Evolutionary conservation across 2,888 invertebrate species (phyloP).

Genomic region (Clepsis dumicolana): DNA sequence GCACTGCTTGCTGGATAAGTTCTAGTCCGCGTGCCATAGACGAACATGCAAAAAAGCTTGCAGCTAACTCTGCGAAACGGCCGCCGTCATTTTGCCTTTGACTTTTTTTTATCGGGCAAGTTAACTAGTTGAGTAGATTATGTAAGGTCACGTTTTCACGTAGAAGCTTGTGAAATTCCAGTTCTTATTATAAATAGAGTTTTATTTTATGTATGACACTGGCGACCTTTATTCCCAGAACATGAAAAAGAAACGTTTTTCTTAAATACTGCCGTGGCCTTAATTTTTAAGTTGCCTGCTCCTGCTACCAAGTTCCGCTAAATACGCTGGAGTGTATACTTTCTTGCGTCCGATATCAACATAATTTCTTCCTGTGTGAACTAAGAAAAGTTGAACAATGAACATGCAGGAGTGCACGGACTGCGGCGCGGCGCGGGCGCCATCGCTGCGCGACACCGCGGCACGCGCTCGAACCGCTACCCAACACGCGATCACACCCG

Average conservation of each 20-base stretch:
- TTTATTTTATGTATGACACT: too few relatives aligned
- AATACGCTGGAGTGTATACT: too few relatives aligned
- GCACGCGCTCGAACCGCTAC: conserved; percentile 30
- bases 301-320: too few relatives aligned
- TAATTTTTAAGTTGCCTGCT: too few relatives aligned
- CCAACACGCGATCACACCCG: conserved; percentile 39
- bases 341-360: too few relatives aligned
- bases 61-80: neutral
- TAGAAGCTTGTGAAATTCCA: too few relatives aligned
- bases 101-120: neutral
- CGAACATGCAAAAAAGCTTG: conserved; percentile 13
- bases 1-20: conserved; percentile 29
- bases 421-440: conserved; percentile 30
- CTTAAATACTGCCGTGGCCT: too few relatives aligned
- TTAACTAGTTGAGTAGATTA: neutral
- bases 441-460: conserved; percentile 38
- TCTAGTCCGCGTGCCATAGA: conserved; percentile 13
- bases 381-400: neutral
- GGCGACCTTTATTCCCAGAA: too few relatives aligned
- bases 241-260: too few relatives aligned
- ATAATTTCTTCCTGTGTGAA: too few relatives aligned
- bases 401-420: conserved; percentile 8
- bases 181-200: too few relatives aligned
- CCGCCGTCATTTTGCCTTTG: neutral
- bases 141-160: too few relatives aligned